Percentiles rank a stretch among this genome's conserved stretches.
Conservation (phyloP, 1,140 invertebrate genomes). For the Magallana gigas region DNA sequence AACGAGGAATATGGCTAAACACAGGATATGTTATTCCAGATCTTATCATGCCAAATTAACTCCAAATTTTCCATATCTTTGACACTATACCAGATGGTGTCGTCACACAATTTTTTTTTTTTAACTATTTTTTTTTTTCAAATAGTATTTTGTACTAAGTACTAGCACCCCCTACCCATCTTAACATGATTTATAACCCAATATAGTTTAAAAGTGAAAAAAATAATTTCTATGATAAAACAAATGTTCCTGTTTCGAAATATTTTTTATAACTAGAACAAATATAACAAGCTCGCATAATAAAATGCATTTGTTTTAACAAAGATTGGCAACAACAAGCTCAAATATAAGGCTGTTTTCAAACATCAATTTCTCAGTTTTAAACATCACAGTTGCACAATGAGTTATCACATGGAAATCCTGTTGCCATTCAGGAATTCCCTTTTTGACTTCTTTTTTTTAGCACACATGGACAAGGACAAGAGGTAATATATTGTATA, state of each 20-base stretch:
- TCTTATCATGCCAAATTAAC: background rate
- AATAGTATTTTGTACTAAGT: too few relatives aligned
- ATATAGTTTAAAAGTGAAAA: background rate
- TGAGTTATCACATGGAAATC: constrained; percentile 26
- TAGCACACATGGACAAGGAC: constrained; percentile 21
- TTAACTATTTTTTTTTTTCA: background rate
- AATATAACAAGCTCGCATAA: constrained; percentile 7
- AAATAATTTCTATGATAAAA: background rate
- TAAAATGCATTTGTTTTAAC: constrained; percentile 29
- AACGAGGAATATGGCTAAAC: background rate
- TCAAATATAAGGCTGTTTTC: constrained; percentile 6
- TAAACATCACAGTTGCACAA: background rate
- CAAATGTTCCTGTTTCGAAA: background rate
- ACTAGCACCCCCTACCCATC: background rate
- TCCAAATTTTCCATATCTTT: background rate
- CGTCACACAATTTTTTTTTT: background rate
- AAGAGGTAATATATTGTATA: constrained; percentile 34
- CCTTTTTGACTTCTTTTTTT: constrained; percentile 10
- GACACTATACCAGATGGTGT: background rate
- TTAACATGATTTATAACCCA: background rate
- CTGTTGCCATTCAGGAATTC: constrained; percentile 31
- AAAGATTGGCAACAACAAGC: constrained; percentile 27
- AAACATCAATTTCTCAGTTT: background rate
- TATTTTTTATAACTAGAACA: background rate
- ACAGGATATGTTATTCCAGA: background rate